phyloP scores from a whole-genome alignment of 2,113 vertebrate genomes.

The human region GRCh38 chr6:118055001-118055500 shows the following conservation, averaged over 20 bases:
- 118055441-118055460: not conserved
- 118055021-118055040: too few relatives aligned
- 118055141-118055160: slow-evolving; percentile 32
- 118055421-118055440: not conserved
- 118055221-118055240: slow-evolving; percentile 59
- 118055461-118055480: not conserved
- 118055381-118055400: not conserved
- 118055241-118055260: slow-evolving; percentile 47
- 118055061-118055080: not conserved
- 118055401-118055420: not conserved
- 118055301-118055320: slow-evolving; percentile 56
- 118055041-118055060: too few relatives aligned
- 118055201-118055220: slow-evolving; percentile 75
- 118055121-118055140: not conserved
- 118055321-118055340: slow-evolving; percentile 63
- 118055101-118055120: not conserved
- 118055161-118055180: slow-evolving; percentile 57
- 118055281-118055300: slow-evolving; percentile 64
- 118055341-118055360: slow-evolving; percentile 59
- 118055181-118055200: slow-evolving; percentile 69
- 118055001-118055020: too few relatives aligned
- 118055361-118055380: slow-evolving; percentile 61
- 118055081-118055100: not conserved
- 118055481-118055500: not conserved
- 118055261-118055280: slow-evolving; percentile 43